A percentile compares a stretch with the other conserved stretches of the same genome.
These are phyloP conservation scores for Hylaeus anthracinus DNA, from an alignment of 1,140 invertebrate genomes.

Conservation along the genomic window DNA sequence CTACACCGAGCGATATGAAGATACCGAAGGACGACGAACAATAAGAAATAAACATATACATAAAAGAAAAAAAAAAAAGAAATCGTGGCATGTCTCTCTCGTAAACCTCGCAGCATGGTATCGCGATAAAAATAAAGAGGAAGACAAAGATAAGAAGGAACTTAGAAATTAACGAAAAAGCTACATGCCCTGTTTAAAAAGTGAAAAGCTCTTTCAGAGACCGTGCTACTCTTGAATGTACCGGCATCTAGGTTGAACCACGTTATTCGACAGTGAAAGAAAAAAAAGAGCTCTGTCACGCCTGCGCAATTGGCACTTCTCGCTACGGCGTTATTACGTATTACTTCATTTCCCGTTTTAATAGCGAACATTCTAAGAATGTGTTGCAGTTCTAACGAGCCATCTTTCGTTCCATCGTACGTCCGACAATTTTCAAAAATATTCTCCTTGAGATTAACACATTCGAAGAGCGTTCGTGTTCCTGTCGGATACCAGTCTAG, in stretches of 20 bases:
- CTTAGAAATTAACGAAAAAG: constrained; percentile 57
- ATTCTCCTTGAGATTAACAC: background rate
- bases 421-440: background rate
- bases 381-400: background rate
- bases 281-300: constrained; percentile 66
- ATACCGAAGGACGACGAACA: background rate
- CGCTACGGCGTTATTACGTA: background rate
- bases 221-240: constrained; percentile 78
- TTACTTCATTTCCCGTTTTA: background rate
- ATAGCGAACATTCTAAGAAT: background rate
- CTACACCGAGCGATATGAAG: constrained; percentile 4
- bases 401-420: background rate
- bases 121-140: constrained; percentile 37
- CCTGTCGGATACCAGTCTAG: background rate
- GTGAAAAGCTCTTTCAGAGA: constrained; percentile 73
- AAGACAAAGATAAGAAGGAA: constrained; percentile 44
- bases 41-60: background rate
- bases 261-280: constrained; percentile 73
- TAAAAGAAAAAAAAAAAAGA: background rate
- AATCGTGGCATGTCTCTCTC: constrained; percentile 21
- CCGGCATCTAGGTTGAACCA: constrained; percentile 75
- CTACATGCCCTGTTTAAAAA: constrained; percentile 69
- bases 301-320: constrained; percentile 76
- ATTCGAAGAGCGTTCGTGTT: background rate
- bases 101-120: constrained; percentile 56